These are phyloP conservation scores for Urocolius indicus DNA, from an alignment of 2,113 vertebrate species.

Conservation along the genomic window DNA sequence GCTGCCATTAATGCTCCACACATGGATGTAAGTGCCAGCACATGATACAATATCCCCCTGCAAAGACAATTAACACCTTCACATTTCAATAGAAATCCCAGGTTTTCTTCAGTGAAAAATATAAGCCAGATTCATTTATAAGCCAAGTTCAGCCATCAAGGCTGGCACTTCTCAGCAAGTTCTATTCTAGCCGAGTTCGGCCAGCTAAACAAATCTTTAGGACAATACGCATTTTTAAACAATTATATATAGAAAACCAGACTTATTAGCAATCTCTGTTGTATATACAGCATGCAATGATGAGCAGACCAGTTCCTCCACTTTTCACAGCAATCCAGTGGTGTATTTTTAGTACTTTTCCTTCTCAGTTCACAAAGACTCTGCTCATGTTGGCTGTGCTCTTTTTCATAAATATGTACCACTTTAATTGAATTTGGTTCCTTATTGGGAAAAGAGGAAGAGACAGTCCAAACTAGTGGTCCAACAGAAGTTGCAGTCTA, in stretches of 20 bases:
- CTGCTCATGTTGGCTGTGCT: fast-evolving
- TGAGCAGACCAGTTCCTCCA: background rate
- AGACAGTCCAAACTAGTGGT: background rate
- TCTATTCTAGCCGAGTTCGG: background rate
- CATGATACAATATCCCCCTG: conserved; percentile 97
- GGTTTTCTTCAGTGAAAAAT: background rate
- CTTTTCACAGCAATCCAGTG: background rate
- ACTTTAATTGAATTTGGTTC: background rate
- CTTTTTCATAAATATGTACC: background rate
- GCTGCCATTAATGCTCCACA: conserved; percentile 99
- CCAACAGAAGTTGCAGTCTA: background rate
- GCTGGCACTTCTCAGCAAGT: background rate
- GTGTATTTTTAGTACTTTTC: background rate
- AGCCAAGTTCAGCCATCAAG: background rate
- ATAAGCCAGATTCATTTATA: background rate
- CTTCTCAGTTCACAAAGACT: background rate
- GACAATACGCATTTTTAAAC: fast-evolving
- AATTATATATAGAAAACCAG: background rate
- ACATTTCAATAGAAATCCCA: background rate
- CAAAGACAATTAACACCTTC: background rate
- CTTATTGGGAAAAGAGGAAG: background rate
- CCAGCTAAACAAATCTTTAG: background rate
- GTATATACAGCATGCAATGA: background rate
- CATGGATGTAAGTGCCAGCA: conserved; percentile 93
- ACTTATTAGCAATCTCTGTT: background rate